Percentiles rank a stretch among this genome's conserved stretches.
Evolutionary conservation across 2,888 invertebrate genomes (phyloP).

Genomic region (Melanophora roralis): DNA sequence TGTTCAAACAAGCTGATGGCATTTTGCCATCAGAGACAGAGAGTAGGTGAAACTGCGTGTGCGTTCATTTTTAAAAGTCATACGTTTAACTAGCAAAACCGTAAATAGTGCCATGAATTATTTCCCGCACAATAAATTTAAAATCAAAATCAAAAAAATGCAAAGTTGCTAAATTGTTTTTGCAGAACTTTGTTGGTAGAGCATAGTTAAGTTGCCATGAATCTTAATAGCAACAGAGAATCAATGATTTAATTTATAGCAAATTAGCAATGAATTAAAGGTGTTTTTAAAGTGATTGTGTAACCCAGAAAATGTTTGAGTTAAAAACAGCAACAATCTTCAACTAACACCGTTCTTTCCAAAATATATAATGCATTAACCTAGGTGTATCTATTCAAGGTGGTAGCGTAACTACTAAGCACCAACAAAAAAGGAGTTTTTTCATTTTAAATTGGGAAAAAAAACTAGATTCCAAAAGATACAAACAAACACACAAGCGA

Average conservation of each 20-base stretch:
- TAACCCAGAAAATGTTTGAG: conserved; percentile 2
- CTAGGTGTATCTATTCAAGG: too few relatives aligned
- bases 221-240: conserved; percentile 65
- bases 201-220: conserved; percentile 60
- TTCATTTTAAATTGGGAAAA: too few relatives aligned
- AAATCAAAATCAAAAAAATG: conserved; percentile 1
- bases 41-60: conserved; percentile 58
- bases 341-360: too few relatives aligned
- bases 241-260: conserved; percentile 73
- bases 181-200: background rate
- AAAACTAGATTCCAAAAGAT: too few relatives aligned
- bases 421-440: background rate
- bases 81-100: conserved; percentile 47
- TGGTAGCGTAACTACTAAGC: conserved; percentile 15
- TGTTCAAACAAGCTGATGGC: conserved; percentile 19
- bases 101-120: conserved; percentile 64
- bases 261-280: conserved; percentile 70
- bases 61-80: conserved; percentile 48
- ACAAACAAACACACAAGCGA: too few relatives aligned
- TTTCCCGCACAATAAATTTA: conserved; percentile 65
- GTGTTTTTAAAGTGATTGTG: conserved; percentile 43
- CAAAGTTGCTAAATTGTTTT: conserved; percentile 6
- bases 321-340: background rate
- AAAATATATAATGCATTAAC: too few relatives aligned
- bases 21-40: background rate